Evolutionary conservation across 2,888 invertebrate genomes (phyloP).

Genomic region (Drosophila helvetica): DNA sequence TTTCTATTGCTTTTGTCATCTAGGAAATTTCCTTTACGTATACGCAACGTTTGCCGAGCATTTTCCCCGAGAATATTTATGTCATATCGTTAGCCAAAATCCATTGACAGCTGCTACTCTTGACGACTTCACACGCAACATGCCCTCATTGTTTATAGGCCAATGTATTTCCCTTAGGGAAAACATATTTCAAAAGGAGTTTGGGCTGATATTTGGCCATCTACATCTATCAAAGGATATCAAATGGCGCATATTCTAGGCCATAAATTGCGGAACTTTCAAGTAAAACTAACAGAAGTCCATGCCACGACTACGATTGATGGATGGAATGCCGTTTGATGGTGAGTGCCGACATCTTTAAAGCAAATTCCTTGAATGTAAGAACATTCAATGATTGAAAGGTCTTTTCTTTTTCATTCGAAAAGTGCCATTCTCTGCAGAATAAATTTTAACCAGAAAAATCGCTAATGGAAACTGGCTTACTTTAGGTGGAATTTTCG

Average conservation of each 20-base stretch:
- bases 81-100: slow-evolving; percentile 29
- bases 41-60: slow-evolving; percentile 11
- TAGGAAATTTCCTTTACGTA: slow-evolving; percentile 16
- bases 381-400: background rate
- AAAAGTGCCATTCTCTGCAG: too few relatives aligned
- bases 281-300: background rate
- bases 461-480: too few relatives aligned
- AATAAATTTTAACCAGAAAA: background rate
- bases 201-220: background rate
- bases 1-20: slow-evolving; percentile 12
- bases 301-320: background rate
- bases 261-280: background rate
- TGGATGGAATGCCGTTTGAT: background rate
- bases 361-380: background rate
- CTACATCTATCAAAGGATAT: background rate
- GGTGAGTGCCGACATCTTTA: background rate
- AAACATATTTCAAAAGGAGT: background rate
- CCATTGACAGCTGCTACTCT: slow-evolving; percentile 36
- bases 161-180: background rate
- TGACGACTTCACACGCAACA: slow-evolving; percentile 18
- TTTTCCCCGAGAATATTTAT: slow-evolving; percentile 17
- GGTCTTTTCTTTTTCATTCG: too few relatives aligned
- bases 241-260: background rate
- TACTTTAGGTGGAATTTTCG: too few relatives aligned
- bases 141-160: slow-evolving; percentile 20